phyloP scores from a whole-genome alignment of 2,113 vertebrate genomes.

The human region GRCh38 chr5:41300001-41300500 shows the following conservation, averaged over 20 bases:
- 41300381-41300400: background rate
- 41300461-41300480: background rate
- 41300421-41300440: background rate
- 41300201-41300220: background rate
- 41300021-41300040: too few relatives aligned
- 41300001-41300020: background rate
- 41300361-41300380: too few relatives aligned
- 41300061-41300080: background rate
- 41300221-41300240: background rate
- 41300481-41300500: too few relatives aligned
- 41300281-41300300: background rate
- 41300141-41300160: background rate
- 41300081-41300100: background rate
- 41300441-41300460: background rate
- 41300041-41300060: background rate
- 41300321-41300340: background rate
- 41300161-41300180: background rate
- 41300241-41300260: background rate
- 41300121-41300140: background rate
- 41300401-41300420: background rate
- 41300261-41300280: background rate
- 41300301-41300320: background rate
- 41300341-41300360: background rate
- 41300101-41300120: background rate
- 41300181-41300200: background rate